Percentiles rank a stretch among this genome's conserved stretches.
Conservation (phyloP, 2,113 vertebrate genomes). For the Pithys albifrons region DNA sequence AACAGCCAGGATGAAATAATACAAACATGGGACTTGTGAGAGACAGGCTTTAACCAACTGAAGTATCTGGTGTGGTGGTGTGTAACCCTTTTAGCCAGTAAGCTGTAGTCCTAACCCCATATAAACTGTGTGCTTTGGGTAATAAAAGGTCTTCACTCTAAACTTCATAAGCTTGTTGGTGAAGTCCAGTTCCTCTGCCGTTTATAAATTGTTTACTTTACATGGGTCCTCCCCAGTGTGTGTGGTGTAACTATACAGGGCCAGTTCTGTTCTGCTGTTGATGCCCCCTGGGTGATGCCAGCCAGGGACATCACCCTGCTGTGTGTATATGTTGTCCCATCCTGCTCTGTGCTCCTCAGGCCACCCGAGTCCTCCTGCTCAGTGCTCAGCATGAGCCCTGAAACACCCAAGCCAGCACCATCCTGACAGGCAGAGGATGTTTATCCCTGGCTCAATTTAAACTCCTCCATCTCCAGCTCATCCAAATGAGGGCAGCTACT, state of each 20-base stretch:
- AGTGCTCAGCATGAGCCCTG: background rate
- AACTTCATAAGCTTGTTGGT: too few species aligned
- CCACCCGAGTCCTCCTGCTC: background rate
- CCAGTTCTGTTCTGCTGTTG: background rate
- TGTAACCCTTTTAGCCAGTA: too few species aligned
- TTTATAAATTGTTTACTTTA: too few species aligned
- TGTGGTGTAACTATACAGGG: background rate
- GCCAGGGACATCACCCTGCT: background rate
- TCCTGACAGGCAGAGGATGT: background rate
- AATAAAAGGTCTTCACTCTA: too few species aligned
- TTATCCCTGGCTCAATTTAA: background rate
- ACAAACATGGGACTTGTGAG: too few species aligned
- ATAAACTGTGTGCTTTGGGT: too few species aligned
- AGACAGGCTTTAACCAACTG: too few species aligned
- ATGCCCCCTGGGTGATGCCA: background rate
- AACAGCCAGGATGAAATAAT: too few species aligned
- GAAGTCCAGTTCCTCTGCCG: too few species aligned
- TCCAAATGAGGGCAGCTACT: slow-evolving; percentile 14
- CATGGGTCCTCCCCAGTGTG: background rate
- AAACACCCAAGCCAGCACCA: background rate
- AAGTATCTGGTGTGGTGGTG: too few species aligned
- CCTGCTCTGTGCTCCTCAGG: background rate
- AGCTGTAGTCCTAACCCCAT: too few species aligned
- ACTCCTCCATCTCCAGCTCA: background rate
- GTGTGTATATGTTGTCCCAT: background rate